These are phyloP conservation scores for Campoletis sonorensis DNA, from an alignment of 1,140 invertebrate species.

Conservation along the genomic window DNA sequence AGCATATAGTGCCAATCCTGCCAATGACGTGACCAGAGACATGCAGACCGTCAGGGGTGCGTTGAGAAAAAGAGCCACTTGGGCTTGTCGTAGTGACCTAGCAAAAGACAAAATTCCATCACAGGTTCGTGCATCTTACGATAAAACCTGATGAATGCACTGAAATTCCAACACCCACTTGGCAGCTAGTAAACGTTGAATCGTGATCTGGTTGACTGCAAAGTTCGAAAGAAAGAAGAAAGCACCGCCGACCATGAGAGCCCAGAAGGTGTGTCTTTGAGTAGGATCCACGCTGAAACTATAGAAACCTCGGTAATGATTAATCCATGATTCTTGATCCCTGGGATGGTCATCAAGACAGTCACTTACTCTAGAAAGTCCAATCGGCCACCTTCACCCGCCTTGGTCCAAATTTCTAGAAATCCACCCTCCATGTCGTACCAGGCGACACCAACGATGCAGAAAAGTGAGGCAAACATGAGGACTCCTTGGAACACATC, in stretches of 20 bases:
- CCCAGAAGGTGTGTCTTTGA: conserved; percentile 85
- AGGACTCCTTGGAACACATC: conserved; percentile 90
- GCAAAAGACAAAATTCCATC: conserved; percentile 60
- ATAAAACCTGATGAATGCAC: neutral
- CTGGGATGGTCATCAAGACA: neutral
- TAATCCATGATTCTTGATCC: neutral
- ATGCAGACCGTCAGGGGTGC: conserved; percentile 82
- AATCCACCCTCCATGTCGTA: conserved; percentile 81
- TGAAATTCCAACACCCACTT: conserved; percentile 62
- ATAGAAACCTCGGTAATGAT: neutral
- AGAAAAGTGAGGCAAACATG: conserved; percentile 82
- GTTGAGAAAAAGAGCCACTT: conserved; percentile 80
- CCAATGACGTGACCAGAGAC: conserved; percentile 82
- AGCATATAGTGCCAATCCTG: conserved; percentile 86
- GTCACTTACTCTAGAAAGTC: conserved; percentile 66
- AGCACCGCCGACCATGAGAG: conserved; percentile 84
- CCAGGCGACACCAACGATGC: conserved; percentile 74
- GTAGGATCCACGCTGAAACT: conserved; percentile 82
- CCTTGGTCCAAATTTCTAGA: conserved; percentile 82
- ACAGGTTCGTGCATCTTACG: neutral
- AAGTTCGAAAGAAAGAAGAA: conserved; percentile 87
- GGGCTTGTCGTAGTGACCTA: conserved; percentile 82
- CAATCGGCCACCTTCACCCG: conserved; percentile 75
- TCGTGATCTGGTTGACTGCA: conserved; percentile 86
- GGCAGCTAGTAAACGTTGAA: conserved; percentile 71